phyloP scores from a whole-genome alignment of 2,797 vertebrate genomes.

The Leptoclinus maculatus region DNA sequence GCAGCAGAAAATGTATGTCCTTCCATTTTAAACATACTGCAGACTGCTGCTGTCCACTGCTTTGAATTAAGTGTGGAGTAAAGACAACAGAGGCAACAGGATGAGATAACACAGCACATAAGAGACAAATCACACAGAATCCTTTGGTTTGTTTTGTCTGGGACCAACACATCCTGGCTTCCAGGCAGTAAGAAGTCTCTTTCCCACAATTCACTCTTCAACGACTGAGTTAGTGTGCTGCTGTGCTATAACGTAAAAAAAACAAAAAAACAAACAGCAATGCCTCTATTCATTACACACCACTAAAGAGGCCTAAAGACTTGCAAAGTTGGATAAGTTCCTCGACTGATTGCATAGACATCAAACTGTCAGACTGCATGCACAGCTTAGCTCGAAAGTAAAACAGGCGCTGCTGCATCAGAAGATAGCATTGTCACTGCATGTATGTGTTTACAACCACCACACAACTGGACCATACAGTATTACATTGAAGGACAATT shows the following conservation, averaged over 20 bases:
- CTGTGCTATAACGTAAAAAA: not conserved
- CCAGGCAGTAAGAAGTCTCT: slow-evolving; percentile 43
- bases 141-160: slow-evolving; percentile 76
- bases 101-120: slow-evolving; percentile 70
- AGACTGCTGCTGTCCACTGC: slow-evolving; percentile 32
- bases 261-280: not conserved
- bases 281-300: slow-evolving; percentile 25
- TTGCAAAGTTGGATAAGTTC: slow-evolving; percentile 33
- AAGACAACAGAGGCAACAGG: slow-evolving; percentile 70
- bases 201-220: slow-evolving; percentile 60
- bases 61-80: slow-evolving; percentile 51
- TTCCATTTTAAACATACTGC: slow-evolving; percentile 4
- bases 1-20: slow-evolving; percentile 19
- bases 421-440: not conserved
- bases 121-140: slow-evolving; percentile 71
- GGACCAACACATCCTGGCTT: slow-evolving; percentile 72
- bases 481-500: not conserved
- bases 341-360: slow-evolving; percentile 2
- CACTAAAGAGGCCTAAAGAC: slow-evolving; percentile 23
- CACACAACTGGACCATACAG: not conserved
- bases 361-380: slow-evolving; percentile 47
- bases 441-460: not conserved
- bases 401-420: slow-evolving; percentile 4
- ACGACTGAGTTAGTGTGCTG: not conserved
- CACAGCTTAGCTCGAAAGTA: slow-evolving; percentile 14